Percentiles rank a stretch among this genome's conserved stretches.
phyloP scores from a whole-genome alignment of 2,888 invertebrate species.

The Rhogogaster chlorosoma region DNA sequence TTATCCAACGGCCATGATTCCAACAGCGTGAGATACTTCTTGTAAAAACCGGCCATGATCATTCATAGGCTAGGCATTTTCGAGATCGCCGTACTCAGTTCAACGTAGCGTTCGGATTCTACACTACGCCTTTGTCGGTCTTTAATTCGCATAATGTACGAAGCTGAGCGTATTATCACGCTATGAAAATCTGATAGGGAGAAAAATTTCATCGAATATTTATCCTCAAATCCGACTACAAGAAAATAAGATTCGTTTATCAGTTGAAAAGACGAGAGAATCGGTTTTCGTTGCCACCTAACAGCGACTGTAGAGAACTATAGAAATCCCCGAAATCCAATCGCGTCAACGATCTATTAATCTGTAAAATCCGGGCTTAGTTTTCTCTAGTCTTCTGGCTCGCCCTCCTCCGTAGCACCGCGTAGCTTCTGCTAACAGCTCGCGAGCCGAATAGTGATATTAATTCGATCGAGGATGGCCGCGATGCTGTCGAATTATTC shows the following conservation, averaged over 20 bases:
- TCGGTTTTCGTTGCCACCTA: neutral
- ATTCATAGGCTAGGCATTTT: slow-evolving; percentile 14
- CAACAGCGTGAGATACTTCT: slow-evolving; percentile 86
- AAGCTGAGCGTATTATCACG: neutral
- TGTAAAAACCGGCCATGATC: slow-evolving; percentile 85
- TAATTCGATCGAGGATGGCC: slow-evolving; percentile 68
- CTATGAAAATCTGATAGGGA: neutral
- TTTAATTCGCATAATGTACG: neutral
- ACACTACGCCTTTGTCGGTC: neutral
- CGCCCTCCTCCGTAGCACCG: neutral
- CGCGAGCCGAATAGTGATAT: neutral
- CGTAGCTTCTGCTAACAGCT: neutral
- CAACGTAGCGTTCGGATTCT: too few relatives aligned
- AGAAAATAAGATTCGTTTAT: neutral
- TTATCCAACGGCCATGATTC: slow-evolving; percentile 90
- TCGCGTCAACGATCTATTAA: neutral
- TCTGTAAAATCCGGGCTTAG: neutral
- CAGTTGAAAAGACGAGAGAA: neutral
- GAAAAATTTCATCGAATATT: neutral
- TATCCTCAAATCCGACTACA: neutral
- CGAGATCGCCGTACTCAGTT: neutral
- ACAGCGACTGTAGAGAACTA: neutral
- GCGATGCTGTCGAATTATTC: slow-evolving; percentile 75
- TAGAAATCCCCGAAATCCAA: neutral
- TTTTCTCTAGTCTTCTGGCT: slow-evolving; percentile 3